These are phyloP conservation scores for Chunga burmeisteri DNA, from an alignment of 2,113 vertebrate species.

Conservation along the genomic window DNA sequence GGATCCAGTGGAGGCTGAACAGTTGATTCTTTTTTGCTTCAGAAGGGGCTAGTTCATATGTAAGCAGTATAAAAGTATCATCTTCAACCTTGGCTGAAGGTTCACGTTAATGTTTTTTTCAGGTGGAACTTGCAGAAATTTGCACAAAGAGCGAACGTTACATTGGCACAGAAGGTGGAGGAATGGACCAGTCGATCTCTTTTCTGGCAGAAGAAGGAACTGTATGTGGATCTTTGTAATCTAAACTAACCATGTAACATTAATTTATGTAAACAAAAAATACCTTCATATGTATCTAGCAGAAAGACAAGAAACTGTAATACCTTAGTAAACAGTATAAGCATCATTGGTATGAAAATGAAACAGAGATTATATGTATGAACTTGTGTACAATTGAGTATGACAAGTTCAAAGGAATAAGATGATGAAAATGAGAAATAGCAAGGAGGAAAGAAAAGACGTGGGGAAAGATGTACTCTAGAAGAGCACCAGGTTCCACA, in stretches of 20 bases:
- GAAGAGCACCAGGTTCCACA: background rate
- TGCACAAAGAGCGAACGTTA: constrained; percentile 91
- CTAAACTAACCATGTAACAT: background rate
- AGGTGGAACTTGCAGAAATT: constrained; percentile 91
- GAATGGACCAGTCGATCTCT: constrained; percentile 98
- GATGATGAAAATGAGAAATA: background rate
- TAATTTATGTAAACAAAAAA: background rate
- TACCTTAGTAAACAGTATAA: background rate
- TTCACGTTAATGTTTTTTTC: background rate
- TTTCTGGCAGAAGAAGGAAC: constrained; percentile 94
- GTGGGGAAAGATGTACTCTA: background rate
- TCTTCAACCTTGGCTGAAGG: background rate
- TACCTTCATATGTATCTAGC: background rate
- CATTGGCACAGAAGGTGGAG: constrained; percentile 96
- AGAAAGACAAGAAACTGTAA: background rate
- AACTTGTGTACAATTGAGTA: background rate
- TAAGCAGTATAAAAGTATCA: background rate
- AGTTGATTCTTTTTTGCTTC: background rate
- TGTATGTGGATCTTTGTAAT: constrained; percentile 73
- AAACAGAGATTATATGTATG: background rate
- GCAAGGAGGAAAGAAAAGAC: background rate
- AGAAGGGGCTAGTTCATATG: background rate
- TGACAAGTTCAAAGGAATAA: background rate
- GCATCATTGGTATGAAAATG: background rate
- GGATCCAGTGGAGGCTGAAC: background rate